Base-by-base conservation (phyloP, 2,888 invertebrate genomes). In the Pollenia angustigena region DNA sequence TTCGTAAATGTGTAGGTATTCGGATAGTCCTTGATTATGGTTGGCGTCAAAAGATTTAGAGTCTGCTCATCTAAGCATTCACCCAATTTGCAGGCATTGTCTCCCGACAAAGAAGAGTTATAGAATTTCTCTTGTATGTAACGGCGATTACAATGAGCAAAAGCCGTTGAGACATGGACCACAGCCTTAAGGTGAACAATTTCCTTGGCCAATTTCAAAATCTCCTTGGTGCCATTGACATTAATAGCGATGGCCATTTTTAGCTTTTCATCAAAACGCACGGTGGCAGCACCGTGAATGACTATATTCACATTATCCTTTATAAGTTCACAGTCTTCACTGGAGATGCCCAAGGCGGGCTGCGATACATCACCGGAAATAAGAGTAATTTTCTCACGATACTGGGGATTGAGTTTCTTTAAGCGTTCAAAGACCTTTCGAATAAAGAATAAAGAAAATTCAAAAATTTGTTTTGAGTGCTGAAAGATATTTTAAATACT, bases 241-340 rank as follows among this genome's bases (percentile, higher is more conserved):
- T 97, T 97, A 92, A 96, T 96, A 89, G 95, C 95, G 72, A 96
- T 94, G 2, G 97, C 96, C 75, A 95, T 93, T 93, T 95, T 95
- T n/a, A 97, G 93, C 72, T 95, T 95, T 91, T 97, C 97, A 92
- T 97, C 96, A 90, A 97, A 97, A 6, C 93, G 90, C 9, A 99
- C 97, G 0, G 98, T 99, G 1, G 99, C 99, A 0, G 99, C 99
- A 12, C 97, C 97, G 91, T 99, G 98, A 93, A 99, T 97, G 1
- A 96, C 94, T 88, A 96, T 94, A 90, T 96, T 94, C 32, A 92
- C 92, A 84, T 93, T 92, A 82, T 93, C 91, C 86, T 90, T 90
- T 48, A 94, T 89, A n/a, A 91, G 89, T 72, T 91, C 91, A 40
- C 93, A 91, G 87, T 94, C 94, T 50, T 90, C 89, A 2, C 89